These are phyloP conservation scores for Sitobion miscanthi DNA, from an alignment of 1,140 invertebrate genomes.

Conservation along the genomic window DNA sequence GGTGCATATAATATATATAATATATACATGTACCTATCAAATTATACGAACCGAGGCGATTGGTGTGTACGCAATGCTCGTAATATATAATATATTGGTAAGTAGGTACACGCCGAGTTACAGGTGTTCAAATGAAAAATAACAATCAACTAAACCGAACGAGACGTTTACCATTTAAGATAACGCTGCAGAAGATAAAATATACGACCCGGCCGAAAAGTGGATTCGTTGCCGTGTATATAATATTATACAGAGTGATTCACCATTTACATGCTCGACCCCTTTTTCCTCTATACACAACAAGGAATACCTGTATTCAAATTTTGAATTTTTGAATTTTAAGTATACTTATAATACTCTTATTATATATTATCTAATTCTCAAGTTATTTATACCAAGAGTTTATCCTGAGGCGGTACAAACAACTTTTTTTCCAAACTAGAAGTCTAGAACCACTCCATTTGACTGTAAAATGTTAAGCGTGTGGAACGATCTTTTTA, in stretches of 20 bases:
- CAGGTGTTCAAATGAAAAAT: constrained; percentile 44
- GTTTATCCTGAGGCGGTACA: background rate
- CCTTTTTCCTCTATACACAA: background rate
- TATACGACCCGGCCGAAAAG: constrained; percentile 10
- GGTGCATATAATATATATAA: too few relatives aligned
- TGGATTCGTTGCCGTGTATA: constrained; percentile 27
- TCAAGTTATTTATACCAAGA: too few relatives aligned
- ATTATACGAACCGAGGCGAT: background rate
- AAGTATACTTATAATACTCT: background rate
- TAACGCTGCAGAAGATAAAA: constrained; percentile 19
- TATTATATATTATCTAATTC: too few relatives aligned
- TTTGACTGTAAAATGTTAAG: background rate
- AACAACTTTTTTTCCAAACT: background rate
- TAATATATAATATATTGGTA: constrained; percentile 2
- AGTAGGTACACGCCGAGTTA: background rate
- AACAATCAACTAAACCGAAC: constrained; percentile 12
- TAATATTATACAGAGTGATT: background rate
- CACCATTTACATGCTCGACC: background rate
- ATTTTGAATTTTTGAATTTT: background rate
- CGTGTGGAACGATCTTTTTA: background rate
- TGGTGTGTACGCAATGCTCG: background rate
- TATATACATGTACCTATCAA: background rate
- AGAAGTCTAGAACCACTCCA: background rate
- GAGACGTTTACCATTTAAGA: constrained; percentile 45
- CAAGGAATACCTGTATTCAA: background rate